Conservation (phyloP, 2,797 vertebrate species). For the Aselliscus stoliczkanus region DNA sequence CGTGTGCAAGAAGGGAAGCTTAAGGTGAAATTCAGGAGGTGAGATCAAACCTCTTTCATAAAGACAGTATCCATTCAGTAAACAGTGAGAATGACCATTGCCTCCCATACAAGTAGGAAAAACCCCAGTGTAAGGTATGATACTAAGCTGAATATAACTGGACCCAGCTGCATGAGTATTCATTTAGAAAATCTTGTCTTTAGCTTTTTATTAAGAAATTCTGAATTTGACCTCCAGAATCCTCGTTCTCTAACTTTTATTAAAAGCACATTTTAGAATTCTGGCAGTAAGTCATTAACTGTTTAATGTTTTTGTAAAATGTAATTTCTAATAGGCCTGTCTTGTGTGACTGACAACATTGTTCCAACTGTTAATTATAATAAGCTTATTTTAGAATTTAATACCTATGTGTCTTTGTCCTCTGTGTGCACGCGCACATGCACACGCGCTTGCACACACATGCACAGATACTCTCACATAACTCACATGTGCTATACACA, state of each 20-base stretch:
- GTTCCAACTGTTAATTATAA: slow-evolving; percentile 9
- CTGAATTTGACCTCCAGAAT: slow-evolving; percentile 36
- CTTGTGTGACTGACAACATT: background rate
- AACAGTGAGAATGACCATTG: background rate
- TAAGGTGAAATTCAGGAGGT: slow-evolving; percentile 13
- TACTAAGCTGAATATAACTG: slow-evolving; percentile 20
- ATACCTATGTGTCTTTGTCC: background rate
- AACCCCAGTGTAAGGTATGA: background rate
- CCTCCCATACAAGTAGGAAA: background rate
- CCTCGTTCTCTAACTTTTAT: slow-evolving; percentile 14
- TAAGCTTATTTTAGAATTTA: slow-evolving; percentile 39
- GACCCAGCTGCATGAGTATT: background rate
- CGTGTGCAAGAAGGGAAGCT: background rate
- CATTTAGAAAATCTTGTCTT: slow-evolving; percentile 30
- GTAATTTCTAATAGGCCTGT: slow-evolving; percentile 28
- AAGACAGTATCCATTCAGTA: background rate
- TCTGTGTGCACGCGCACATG: background rate
- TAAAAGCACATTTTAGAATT: slow-evolving; percentile 26
- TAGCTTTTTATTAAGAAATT: slow-evolving; percentile 45
- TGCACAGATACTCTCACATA: background rate
- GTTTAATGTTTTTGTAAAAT: slow-evolving; percentile 42
- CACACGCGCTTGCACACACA: background rate
- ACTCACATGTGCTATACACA: background rate
- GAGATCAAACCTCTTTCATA: background rate
- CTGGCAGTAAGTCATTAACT: background rate